Evolutionary conservation across 2,113 vertebrate species (phyloP), one percentile per base, ranked within the genome.

Genomic region (Anhinga anhinga): DNA sequence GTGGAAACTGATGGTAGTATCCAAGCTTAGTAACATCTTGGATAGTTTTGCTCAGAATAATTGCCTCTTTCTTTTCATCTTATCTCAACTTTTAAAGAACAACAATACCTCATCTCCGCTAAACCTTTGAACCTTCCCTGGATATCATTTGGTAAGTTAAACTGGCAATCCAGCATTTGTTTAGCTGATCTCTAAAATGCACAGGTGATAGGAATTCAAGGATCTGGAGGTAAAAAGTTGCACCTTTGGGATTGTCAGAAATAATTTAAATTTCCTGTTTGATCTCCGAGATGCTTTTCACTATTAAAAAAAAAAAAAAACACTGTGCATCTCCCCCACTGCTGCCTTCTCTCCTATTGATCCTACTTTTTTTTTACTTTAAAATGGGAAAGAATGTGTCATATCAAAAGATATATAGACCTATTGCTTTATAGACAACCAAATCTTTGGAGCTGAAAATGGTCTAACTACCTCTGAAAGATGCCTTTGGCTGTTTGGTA

Each of bases 11-110:
- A 86, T 95, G 93, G 74, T 66, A 47, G 40, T 70, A 70, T 85
- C 87, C 44, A 55, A 86, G 94, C 32, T 91, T 88, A 88, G 84
- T 23, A 97, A 96, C 97, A 92, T 96, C 22, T 90, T 97, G 96
- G 79, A 96, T 94, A 95, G 93, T 82, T 97, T 96, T 91, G 55
- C 89, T 92, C 6, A 2, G 74, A 90, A 36, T 96, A 96, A 96
- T 91, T 96, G 95, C 87, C 36, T 95, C 55, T 74, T 91, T 82
- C 94, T 95, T 97, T 96, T 96, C 93, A 97, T 97, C 95, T 85
- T 87, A 91, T 96, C 93, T 97, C 82, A 40, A 5, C 70, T 50
- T 83, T 96, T 96, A 88, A 96, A 86, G 87, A 96, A 74, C 87
- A 81, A 30, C 76, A 95, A 65, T 95, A 96, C 87, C 85, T 97